A percentile compares a stretch with the other conserved stretches of the same genome.
Evolutionary conservation across 2,888 invertebrate genomes (phyloP).

Genomic region (Pheosia gnoma): DNA sequence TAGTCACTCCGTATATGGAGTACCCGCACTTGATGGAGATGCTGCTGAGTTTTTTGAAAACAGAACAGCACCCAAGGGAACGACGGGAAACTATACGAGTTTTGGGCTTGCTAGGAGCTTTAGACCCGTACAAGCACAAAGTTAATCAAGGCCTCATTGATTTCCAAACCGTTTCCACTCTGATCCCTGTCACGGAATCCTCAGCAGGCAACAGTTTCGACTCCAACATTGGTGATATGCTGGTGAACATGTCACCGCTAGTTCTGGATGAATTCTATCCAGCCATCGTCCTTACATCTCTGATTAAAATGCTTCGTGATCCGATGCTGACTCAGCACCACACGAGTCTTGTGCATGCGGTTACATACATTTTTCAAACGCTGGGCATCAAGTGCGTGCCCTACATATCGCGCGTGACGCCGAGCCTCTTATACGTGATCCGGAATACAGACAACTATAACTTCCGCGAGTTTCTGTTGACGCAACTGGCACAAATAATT

Average conservation of each 20-base stretch:
- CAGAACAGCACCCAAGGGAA: slow-evolving; percentile 95
- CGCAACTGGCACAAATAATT: slow-evolving; percentile 96
- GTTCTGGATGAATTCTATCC: slow-evolving; percentile 98
- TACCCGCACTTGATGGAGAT: slow-evolving; percentile 97
- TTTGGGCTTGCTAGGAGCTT: slow-evolving; percentile 96
- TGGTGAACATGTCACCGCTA: slow-evolving; percentile 95
- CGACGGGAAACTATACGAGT: slow-evolving; percentile 96
- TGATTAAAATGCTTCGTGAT: slow-evolving; percentile 97
- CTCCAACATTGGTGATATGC: slow-evolving; percentile 93
- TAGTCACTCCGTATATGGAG: slow-evolving; percentile 96
- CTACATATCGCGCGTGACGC: slow-evolving; percentile 95
- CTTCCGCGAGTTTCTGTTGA: slow-evolving; percentile 96
- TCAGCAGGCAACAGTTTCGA: slow-evolving; percentile 84
- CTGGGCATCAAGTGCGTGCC: slow-evolving; percentile 97
- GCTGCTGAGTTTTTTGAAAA: slow-evolving; percentile 96
- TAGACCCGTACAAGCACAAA: slow-evolving; percentile 99
- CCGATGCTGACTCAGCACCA: slow-evolving; percentile 95
- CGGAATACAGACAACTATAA: slow-evolving; percentile 91
- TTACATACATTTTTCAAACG: slow-evolving; percentile 98
- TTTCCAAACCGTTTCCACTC: slow-evolving; percentile 90
- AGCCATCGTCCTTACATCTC: slow-evolving; percentile 96
- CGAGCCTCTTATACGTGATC: slow-evolving; percentile 94
- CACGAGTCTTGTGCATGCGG: slow-evolving; percentile 97
- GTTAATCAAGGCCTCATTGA: slow-evolving; percentile 97
- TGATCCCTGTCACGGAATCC: slow-evolving; percentile 89